phyloP scores from a whole-genome alignment of 2,113 vertebrate genomes.

The Phalacrocorax aristotelis region DNA sequence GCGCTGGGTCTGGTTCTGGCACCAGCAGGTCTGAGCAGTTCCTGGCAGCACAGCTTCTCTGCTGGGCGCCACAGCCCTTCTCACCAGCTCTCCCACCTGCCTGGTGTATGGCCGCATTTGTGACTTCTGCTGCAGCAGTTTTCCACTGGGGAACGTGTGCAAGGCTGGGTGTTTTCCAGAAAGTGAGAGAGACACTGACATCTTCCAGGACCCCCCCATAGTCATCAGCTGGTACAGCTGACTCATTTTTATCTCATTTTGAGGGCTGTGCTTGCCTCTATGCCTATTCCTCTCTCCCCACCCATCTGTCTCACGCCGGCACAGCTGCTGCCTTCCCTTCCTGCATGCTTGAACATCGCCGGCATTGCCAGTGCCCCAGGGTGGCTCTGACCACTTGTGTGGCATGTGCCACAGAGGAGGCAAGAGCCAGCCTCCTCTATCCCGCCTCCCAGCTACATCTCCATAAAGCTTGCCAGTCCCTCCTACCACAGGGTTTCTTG shows the following conservation, averaged over 20 bases:
- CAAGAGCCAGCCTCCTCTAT: not conserved
- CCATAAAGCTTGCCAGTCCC: not conserved
- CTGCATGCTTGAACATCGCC: rapidly evolving
- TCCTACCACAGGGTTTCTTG: not conserved
- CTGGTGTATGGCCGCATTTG: rapidly evolving
- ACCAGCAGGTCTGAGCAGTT: not conserved
- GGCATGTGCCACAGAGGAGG: not conserved
- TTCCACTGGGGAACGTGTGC: not conserved
- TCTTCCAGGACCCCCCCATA: not conserved
- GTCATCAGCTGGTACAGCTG: not conserved
- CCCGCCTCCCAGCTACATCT: not conserved
- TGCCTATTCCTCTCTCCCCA: not conserved
- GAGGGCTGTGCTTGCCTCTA: not conserved
- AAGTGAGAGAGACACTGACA: not conserved
- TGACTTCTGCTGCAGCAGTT: conserved; percentile 36
- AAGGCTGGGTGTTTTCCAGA: conserved; percentile 44
- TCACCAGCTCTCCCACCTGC: not conserved
- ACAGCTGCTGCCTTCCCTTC: not conserved
- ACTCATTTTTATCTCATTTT: not conserved
- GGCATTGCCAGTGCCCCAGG: rapidly evolving
- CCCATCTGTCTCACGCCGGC: not conserved
- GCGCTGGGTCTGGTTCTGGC: not conserved
- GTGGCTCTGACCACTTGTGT: not conserved
- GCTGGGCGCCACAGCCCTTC: not conserved
- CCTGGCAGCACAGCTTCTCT: not conserved